A percentile compares a stretch with the other conserved stretches of the same genome.
Evolutionary conservation across 2,888 invertebrate species (phyloP).

Genomic region (Glyphotaelius pellucidus): DNA sequence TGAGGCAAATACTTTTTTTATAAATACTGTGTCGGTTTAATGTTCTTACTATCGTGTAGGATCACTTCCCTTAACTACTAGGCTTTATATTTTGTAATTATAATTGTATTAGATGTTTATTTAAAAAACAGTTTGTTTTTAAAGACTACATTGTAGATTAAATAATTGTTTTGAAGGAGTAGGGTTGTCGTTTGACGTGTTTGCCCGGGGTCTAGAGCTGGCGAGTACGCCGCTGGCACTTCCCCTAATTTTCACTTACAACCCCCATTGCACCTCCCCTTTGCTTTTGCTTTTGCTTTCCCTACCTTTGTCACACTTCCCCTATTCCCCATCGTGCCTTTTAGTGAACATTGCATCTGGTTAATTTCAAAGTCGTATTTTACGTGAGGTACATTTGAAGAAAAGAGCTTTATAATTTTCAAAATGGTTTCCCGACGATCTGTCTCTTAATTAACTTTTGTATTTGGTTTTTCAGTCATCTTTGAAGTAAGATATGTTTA

Average conservation of each 20-base stretch:
- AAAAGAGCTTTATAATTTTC: neutral
- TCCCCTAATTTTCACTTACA: neutral
- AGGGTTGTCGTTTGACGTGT: neutral
- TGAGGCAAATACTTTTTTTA: no score
- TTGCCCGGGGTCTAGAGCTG: neutral
- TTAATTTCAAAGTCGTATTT: constrained; percentile 6
- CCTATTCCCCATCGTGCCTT: neutral
- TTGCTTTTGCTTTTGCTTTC: neutral
- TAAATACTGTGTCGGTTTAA: no score
- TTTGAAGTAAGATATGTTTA: no score
- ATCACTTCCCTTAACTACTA: no score
- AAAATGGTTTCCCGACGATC: neutral
- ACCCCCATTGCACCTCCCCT: neutral
- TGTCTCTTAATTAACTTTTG: neutral
- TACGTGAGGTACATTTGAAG: neutral
- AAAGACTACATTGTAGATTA: neutral
- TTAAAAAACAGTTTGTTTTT: neutral
- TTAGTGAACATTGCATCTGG: neutral
- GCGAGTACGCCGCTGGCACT: neutral
- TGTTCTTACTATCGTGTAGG: no score
- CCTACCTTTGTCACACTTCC: neutral
- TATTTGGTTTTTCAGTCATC: no score
- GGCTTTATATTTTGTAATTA: neutral
- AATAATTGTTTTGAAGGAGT: neutral
- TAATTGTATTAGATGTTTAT: neutral